phyloP scores from a whole-genome alignment of 2,797 vertebrate species.

The Gallinago nigripennis region DNA sequence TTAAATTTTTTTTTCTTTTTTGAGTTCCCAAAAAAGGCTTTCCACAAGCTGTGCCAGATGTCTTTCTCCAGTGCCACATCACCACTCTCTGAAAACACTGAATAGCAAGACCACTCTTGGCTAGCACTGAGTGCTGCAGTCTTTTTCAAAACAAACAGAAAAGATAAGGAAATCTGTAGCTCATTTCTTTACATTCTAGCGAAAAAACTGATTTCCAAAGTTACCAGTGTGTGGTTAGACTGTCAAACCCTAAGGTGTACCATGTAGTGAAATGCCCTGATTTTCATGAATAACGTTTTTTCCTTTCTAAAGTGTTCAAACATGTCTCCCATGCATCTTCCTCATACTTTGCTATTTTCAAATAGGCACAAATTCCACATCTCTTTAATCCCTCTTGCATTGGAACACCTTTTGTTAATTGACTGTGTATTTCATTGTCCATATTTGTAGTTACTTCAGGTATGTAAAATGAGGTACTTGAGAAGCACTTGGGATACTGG shows the following conservation, averaged over 20 bases:
- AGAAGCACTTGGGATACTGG: background rate
- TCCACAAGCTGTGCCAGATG: conserved; percentile 24
- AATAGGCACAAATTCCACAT: background rate
- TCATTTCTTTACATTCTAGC: background rate
- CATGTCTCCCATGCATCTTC: background rate
- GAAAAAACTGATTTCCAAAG: background rate
- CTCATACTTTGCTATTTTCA: background rate
- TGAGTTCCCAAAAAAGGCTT: background rate
- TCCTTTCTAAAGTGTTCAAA: background rate
- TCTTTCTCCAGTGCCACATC: conserved; percentile 3
- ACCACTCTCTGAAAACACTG: background rate
- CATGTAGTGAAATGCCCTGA: background rate
- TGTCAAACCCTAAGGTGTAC: background rate
- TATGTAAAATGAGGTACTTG: background rate
- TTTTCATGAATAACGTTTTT: background rate
- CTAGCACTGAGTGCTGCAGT: background rate
- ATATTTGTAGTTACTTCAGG: background rate
- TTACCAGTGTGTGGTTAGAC: background rate
- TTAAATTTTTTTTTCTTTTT: background rate
- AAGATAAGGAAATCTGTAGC: background rate
- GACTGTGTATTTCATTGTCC: background rate
- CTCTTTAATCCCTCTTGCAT: background rate
- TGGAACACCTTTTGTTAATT: background rate
- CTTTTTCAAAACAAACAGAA: background rate
- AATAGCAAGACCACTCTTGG: background rate